phyloP scores from a whole-genome alignment of 2,797 vertebrate genomes.

The Chanos chanos region DNA sequence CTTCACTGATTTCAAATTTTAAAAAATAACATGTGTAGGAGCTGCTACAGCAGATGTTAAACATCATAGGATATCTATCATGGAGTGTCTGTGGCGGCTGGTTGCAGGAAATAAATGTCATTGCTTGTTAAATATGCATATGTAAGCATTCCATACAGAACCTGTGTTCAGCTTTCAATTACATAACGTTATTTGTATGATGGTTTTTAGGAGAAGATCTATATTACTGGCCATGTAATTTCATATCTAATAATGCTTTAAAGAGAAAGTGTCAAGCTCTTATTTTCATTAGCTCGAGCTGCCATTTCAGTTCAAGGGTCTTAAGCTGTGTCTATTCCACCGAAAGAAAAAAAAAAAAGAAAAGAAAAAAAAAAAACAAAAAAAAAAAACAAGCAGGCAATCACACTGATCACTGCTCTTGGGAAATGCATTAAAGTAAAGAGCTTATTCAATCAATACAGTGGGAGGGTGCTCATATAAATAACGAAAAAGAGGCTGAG shows the following conservation, averaged over 20 bases:
- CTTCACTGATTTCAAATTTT: too few relatives aligned
- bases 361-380: too few relatives aligned
- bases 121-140: too few relatives aligned
- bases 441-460: conserved; percentile 66
- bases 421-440: conserved; percentile 72
- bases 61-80: too few relatives aligned
- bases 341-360: conserved; percentile 56
- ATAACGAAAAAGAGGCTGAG: conserved; percentile 40
- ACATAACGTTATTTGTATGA: conserved; percentile 26
- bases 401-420: conserved; percentile 69
- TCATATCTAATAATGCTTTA: conserved; percentile 55
- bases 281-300: conserved; percentile 63
- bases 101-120: too few relatives aligned
- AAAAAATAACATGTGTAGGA: too few relatives aligned
- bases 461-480: conserved; percentile 39
- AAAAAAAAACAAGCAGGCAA: conserved; percentile 67
- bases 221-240: conserved; percentile 47
- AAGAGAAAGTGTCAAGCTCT: conserved; percentile 45
- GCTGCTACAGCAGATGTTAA: too few relatives aligned
- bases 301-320: conserved; percentile 58
- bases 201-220: conserved; percentile 47
- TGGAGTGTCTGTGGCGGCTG: too few relatives aligned
- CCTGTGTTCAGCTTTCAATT: too few relatives aligned
- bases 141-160: too few relatives aligned
- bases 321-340: conserved; percentile 45